These are phyloP conservation scores for Macropodus opercularis DNA, from an alignment of 2,797 vertebrate genomes.

Conservation along the genomic window DNA sequence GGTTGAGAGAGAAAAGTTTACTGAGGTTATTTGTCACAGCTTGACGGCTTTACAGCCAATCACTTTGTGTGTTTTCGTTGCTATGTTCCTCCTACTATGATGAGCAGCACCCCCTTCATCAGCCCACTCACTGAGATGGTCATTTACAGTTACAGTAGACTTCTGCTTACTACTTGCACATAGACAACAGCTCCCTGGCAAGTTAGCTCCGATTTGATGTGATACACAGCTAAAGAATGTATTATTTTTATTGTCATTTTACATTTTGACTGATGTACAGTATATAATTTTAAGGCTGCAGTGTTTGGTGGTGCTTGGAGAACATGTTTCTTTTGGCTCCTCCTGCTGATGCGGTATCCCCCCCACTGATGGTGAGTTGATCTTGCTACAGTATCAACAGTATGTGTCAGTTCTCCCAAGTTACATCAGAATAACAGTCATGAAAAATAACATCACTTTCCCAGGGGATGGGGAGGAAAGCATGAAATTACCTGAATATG, in stretches of 20 bases:
- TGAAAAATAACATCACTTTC: background rate
- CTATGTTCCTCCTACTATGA: background rate
- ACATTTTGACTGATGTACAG: background rate
- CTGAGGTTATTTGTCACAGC: background rate
- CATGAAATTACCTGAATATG: slow-evolving; percentile 6
- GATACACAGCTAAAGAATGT: background rate
- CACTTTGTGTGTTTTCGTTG: slow-evolving; percentile 8
- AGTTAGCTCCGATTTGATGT: background rate
- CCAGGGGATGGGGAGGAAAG: slow-evolving; percentile 7
- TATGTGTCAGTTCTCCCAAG: no score
- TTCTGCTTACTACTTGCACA: background rate
- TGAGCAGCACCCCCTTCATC: background rate
- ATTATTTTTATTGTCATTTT: background rate
- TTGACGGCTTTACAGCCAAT: slow-evolving; percentile 35
- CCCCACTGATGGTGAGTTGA: background rate
- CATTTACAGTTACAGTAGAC: background rate
- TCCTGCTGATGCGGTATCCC: background rate
- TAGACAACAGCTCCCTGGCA: background rate
- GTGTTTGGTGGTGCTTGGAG: background rate
- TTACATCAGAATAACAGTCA: no score
- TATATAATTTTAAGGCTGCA: background rate
- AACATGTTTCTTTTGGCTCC: background rate
- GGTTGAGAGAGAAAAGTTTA: slow-evolving; percentile 18
- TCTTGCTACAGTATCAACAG: no score
- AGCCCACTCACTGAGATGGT: background rate